Percentiles rank a stretch among this genome's conserved stretches.
These are phyloP conservation scores for Frankliniella fusca DNA, from an alignment of 2,888 invertebrate species.

Conservation along the genomic window DNA sequence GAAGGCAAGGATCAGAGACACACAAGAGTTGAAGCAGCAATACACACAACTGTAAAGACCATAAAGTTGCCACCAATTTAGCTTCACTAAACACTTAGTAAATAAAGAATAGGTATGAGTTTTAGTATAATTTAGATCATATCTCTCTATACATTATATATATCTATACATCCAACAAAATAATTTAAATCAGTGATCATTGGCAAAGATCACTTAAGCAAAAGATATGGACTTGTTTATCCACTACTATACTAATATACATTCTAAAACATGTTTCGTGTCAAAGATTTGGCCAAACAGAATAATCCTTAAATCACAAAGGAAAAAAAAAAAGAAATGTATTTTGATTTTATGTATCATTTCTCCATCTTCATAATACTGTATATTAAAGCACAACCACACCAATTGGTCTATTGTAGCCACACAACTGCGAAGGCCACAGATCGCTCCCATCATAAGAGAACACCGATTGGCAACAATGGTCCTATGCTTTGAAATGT, in stretches of 20 bases:
- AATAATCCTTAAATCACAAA: constrained; percentile 7
- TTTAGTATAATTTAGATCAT: constrained; percentile 25
- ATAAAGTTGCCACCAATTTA: constrained; percentile 14
- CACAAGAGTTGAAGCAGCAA: constrained; percentile 5
- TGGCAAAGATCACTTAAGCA: constrained; percentile 10
- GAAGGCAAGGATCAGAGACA: constrained; percentile 14
- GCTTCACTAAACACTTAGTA: neutral
- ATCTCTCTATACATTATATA: constrained; percentile 2
- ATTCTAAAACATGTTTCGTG: neutral
- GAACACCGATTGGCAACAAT: constrained; percentile 11
- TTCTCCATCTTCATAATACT: neutral
- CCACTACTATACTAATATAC: constrained; percentile 13
- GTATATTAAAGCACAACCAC: constrained; percentile 20
- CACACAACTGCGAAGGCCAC: neutral
- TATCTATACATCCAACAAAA: constrained; percentile 25
- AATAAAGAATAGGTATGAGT: constrained; percentile 1
- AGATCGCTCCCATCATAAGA: neutral
- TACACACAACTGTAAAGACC: constrained; percentile 2
- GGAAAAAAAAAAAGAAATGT: neutral
- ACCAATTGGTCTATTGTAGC: constrained; percentile 19
- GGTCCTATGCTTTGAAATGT: neutral
- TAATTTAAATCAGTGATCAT: constrained; percentile 18
- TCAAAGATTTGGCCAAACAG: constrained; percentile 16
- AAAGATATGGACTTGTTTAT: neutral
- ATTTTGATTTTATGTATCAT: neutral